A percentile compares a stretch with the other conserved stretches of the same genome.
These are phyloP conservation scores for Apodemia duryi DNA, from an alignment of 2,888 invertebrate species.

Conservation along the genomic window DNA sequence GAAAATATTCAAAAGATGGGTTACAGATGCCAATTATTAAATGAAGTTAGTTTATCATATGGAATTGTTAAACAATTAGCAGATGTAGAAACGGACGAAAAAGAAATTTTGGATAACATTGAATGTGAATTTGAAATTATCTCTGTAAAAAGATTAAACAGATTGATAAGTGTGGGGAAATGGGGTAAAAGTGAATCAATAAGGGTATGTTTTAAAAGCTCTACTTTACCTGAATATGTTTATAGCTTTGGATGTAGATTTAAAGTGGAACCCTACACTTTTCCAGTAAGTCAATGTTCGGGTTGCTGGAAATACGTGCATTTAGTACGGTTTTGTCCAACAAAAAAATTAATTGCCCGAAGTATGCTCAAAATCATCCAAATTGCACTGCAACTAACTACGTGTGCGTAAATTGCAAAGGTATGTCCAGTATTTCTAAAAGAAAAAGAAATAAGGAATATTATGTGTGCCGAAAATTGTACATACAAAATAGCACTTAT, in stretches of 20 bases:
- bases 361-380: slow-evolving; percentile 15
- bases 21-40: neutral
- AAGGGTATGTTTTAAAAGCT: neutral
- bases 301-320: slow-evolving; percentile 19
- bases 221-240: neutral
- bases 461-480: slow-evolving; percentile 22
- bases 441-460: slow-evolving; percentile 24
- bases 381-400: slow-evolving; percentile 12
- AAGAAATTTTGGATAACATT: neutral
- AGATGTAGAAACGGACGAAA: neutral
- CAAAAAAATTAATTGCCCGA: slow-evolving; percentile 15
- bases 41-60: slow-evolving; percentile 1
- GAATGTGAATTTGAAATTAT: neutral
- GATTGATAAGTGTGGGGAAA: neutral
- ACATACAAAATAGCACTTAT: slow-evolving; percentile 15
- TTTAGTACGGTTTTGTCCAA: slow-evolving; percentile 9
- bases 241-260: slow-evolving; percentile 13
- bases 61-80: neutral
- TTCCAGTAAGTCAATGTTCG: slow-evolving; percentile 14
- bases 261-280: slow-evolving; percentile 14
- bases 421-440: slow-evolving; percentile 25
- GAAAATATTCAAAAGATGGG: neutral
- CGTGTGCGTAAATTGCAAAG: slow-evolving; percentile 26
- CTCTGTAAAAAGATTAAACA: neutral
- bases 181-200: slow-evolving; percentile 1